Evolutionary conservation across 2,888 invertebrate genomes (phyloP).

Genomic region (Pantelozetes paolii): DNA sequence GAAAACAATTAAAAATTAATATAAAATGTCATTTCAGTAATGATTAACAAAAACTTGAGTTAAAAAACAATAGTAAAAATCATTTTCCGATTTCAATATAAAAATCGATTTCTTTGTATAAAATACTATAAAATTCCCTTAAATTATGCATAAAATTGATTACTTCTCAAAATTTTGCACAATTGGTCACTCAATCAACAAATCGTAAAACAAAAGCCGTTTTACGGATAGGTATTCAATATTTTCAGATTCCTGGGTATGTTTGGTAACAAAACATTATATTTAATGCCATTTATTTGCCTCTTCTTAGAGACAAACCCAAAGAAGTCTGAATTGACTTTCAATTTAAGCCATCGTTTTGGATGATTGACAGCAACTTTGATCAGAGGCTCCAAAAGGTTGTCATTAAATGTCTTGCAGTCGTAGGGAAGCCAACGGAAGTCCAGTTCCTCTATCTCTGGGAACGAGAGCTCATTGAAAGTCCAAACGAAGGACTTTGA

Average conservation of each 20-base stretch:
- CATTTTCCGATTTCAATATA: too few relatives aligned
- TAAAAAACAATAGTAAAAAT: too few relatives aligned
- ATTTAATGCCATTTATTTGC: slow-evolving; percentile 6
- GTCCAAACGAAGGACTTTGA: slow-evolving; percentile 25
- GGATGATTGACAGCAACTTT: not conserved
- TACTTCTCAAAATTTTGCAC: not conserved
- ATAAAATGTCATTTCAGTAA: too few relatives aligned
- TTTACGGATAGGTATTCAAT: slow-evolving; percentile 1
- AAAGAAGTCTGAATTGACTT: slow-evolving; percentile 18
- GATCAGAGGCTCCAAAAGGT: slow-evolving; percentile 13
- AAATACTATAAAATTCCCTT: not conserved
- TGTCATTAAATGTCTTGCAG: not conserved
- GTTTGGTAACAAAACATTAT: slow-evolving; percentile 3
- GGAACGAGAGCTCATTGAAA: not conserved
- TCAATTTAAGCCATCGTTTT: not conserved
- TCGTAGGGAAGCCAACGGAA: slow-evolving; percentile 29
- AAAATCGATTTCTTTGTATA: too few relatives aligned
- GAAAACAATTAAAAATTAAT: too few relatives aligned
- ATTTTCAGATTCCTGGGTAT: slow-evolving; percentile 25
- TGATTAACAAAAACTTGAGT: too few relatives aligned
- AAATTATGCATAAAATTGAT: not conserved
- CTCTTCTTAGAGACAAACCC: not conserved
- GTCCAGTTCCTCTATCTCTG: slow-evolving; percentile 12
- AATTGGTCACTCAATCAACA: too few relatives aligned
- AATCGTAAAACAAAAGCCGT: not conserved